phyloP scores from a whole-genome alignment of 2,113 vertebrate genomes.

The Osmerus eperlanus region DNA sequence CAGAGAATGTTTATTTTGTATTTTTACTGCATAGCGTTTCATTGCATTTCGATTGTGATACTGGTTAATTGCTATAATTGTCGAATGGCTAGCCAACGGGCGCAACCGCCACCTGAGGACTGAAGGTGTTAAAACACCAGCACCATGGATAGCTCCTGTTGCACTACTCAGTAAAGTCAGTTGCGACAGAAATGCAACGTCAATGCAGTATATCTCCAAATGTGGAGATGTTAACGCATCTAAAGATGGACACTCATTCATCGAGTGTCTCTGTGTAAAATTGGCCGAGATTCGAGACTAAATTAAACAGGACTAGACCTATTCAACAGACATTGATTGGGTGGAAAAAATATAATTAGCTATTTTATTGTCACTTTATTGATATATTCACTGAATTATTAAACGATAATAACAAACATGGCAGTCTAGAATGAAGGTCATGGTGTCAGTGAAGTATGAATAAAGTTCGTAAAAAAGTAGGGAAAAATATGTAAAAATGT shows the following conservation, averaged over 20 bases:
- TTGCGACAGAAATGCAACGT: constrained; percentile 24
- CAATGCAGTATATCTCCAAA: constrained; percentile 59
- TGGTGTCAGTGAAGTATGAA: too few species aligned
- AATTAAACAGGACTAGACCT: too few species aligned
- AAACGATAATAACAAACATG: too few species aligned
- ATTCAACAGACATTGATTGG: too few species aligned
- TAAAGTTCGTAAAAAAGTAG: too few species aligned
- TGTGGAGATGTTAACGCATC: constrained; percentile 68
- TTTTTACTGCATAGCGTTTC: too few species aligned
- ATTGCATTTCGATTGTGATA: not conserved
- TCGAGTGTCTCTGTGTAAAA: constrained; percentile 31
- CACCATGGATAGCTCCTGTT: constrained; percentile 57
- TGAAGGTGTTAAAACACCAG: constrained; percentile 15
- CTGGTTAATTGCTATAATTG: not conserved
- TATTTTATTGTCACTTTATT: too few species aligned
- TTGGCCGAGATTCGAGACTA: constrained; percentile 7
- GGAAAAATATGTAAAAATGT: too few species aligned
- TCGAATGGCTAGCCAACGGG: not conserved
- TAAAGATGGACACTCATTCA: constrained; percentile 66
- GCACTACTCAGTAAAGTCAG: constrained; percentile 19
- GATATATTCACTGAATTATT: too few species aligned
- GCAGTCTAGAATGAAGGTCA: too few species aligned
- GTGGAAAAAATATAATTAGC: too few species aligned
- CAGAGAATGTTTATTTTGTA: too few species aligned
- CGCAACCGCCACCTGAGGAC: not conserved